Conservation (phyloP, 2,113 vertebrate genomes). For the Callipepla californica region DNA sequence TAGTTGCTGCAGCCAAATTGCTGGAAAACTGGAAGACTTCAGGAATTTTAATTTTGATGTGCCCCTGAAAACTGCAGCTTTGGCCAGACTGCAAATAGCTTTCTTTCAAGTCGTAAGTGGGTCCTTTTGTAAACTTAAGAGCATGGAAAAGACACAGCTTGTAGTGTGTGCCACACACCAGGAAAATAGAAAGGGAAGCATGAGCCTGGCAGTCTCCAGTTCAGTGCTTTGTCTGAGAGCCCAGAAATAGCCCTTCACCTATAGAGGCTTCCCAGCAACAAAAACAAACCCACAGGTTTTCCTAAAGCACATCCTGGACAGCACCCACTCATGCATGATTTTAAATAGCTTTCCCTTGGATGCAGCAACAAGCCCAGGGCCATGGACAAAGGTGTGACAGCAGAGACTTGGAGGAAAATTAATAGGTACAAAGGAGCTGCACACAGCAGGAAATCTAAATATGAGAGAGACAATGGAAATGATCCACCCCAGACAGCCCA, state of each 20-base stretch:
- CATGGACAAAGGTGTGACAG: not conserved
- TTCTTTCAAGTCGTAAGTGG: not conserved
- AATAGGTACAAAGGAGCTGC: not conserved
- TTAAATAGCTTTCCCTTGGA: not conserved
- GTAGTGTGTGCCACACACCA: fast-evolving
- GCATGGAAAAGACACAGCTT: not conserved
- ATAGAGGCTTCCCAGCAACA: not conserved
- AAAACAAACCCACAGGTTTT: not conserved
- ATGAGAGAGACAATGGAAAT: not conserved
- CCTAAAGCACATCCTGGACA: not conserved
- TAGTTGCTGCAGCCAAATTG: not conserved
- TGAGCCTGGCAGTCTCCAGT: fast-evolving
- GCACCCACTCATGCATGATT: not conserved
- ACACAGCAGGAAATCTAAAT: not conserved
- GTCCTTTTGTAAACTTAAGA: not conserved
- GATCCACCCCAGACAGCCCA: not conserved
- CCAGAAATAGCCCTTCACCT: not conserved
- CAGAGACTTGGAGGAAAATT: not conserved
- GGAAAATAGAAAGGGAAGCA: not conserved
- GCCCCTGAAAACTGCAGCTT: not conserved
- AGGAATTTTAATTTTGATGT: not conserved
- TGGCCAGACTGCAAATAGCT: not conserved
- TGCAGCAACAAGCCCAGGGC: not conserved
- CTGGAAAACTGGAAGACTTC: not conserved
- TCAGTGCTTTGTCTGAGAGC: not conserved